Base-by-base conservation (phyloP, 2,797 vertebrate species). In the Florisuga fusca region DNA sequence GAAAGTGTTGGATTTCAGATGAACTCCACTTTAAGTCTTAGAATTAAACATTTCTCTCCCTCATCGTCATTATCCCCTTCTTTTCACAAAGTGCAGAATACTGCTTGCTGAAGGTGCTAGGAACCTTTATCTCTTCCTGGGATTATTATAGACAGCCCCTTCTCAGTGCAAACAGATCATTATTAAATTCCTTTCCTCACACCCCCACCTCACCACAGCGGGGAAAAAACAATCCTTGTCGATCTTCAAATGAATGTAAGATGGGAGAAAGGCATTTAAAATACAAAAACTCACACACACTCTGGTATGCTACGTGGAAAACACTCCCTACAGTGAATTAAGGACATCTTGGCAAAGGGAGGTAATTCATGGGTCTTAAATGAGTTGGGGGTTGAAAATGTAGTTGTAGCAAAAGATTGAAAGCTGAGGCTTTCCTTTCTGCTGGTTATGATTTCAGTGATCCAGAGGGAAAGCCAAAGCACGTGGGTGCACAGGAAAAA, bases 101-200 rank as follows among this genome's bases (percentile, higher is more conserved):
- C 11, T 46, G 50, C 57, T 38, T 53, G 72, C 90, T 73, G 38
- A 62, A 79, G 87, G 78, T 67, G 0, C 94, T 71, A 89, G 71
- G 63, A 76, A 61, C 61, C 46, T 71, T 87, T 29, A 22, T 75
- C 51, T 91, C 75, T 85, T 85, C 20, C 15, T 0, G 0, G 23
- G 58, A 68, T 78, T 89, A n/a, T 88, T 81, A 89, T 20, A 86
- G 26, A 29, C 75, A 94, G 83, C 64, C 54, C 73, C 14, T 55
- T 87, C 34, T 45, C 93, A 88, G 89, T 27, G 9, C 77, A 96
- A 91, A 84, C 51, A 91, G 31, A 63, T 87, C 67, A 43, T 95
- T 91, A 73, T 84, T 86, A 86, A 71, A 94, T 81, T 76, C 87
- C 68, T 67, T 38, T 43, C 88, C 87, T 91, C 91, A 87, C 73